Evolutionary conservation across 2,888 invertebrate genomes (phyloP), one percentile per base, ranked within the genome.

Genomic region (Atethmia centrago): DNA sequence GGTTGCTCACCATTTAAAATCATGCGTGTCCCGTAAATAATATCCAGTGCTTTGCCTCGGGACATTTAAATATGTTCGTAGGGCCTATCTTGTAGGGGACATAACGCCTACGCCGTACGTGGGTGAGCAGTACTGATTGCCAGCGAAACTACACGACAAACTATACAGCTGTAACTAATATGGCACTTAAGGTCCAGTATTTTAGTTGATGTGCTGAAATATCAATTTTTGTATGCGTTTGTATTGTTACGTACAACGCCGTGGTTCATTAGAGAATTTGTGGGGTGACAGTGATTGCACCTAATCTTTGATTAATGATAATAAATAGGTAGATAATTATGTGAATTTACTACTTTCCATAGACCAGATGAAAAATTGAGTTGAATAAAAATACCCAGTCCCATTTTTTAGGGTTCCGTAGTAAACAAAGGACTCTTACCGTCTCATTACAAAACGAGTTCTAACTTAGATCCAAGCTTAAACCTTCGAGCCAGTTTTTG

Each of bases 81-180:
- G 64, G 75, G 65, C 72, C 56, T 74, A 75, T 66, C 71, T 79
- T 79, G 71, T 65, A 74, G 28, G 65, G 40, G 75, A 85, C 74
- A 73, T 45, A 63, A 70, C 87, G 73, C 79, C 85, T 64, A 77
- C 87, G 45, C 58, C 8, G 1, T 8, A 59, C 72, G 85, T 85
- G 77, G 87, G 77, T 79, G 82, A 85, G 66, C 71, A 77, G 83
- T 49, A 70, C 79, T 83, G 79, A 85, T 82, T 83, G 58, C 82
- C 49, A 77, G 56, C 59, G 64, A 71, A 77, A 77, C 28, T 70
- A 69, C 67, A 65, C 56, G 25, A 81, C 47, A 36, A 58, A 80
- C 40, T 68, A 47, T 68, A 49, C 19, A 59, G 36, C 14, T 42
- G 67, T 53, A 42, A 62, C 66, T 58, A 45, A 55, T 63, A 56